Evolutionary conservation across 2,888 invertebrate species (phyloP), one percentile per base, ranked within the genome.

Genomic region (Diarsia dahlii): DNA sequence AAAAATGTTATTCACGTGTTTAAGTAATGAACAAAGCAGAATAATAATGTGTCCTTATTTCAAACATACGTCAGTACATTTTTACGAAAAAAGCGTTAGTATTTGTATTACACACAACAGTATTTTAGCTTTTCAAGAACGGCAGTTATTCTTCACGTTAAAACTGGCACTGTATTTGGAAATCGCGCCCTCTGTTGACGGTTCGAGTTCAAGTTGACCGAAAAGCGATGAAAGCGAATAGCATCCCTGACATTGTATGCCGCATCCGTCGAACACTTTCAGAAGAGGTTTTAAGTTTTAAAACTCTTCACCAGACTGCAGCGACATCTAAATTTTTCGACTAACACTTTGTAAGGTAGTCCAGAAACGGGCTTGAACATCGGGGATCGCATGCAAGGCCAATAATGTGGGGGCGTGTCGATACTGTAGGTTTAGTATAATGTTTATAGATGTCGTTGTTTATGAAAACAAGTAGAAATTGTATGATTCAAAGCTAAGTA

Each of bases 261-360:
- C 10, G 4, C 60, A 18, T 60, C 3, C 9, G 28, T 39, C 15
- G 6, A 18, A 39, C 5, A 28, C 18, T 69, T 28, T n/a, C 23
- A 46, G 8, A 52, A 54, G 15, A 8, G 2, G 9, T 58, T 15
- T 60, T 23, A 15, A 20, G 0, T 52, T 10, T 15, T 64, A 12
- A 3, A 6, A n/a, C n/a, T 28, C 50, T 20, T 60, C 10, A 46
- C n/a, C 1, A 52, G 34, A 46, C 3, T 15, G 0, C 39, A 82
- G 70, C 56, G 81, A 64, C 81, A 81, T 81, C 82, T 82, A 46
- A 71, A 45, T 48, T 45, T 3, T 63, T 12, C 15, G 0, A 6
- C 0, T 2, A 13, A 45, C 5, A 73, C 23, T 63, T 10, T 0
- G 9, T 12, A 8, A 8, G 0, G 39, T 58, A 23, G 15, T n/a